Evolutionary conservation across 2,113 vertebrate genomes (phyloP), one percentile per base, ranked within the genome.

Genomic region (Pseudopodoces humilis): DNA sequence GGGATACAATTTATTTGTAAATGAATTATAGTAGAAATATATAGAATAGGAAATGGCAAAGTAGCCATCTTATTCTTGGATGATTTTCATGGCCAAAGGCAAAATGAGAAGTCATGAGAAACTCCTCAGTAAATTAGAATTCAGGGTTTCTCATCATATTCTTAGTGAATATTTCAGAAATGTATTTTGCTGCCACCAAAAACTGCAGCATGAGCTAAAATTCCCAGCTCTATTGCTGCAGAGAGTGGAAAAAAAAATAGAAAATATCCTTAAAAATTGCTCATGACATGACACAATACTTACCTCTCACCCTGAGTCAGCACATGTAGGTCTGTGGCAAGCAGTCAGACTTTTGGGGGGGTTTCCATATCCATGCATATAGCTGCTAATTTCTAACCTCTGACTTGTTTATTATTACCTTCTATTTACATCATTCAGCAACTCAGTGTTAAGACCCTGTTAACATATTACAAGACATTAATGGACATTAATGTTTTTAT

Each of bases 381-480:
- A n/a, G 28, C 24, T 92, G 78, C 63, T 65, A 86, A 55, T 60
- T 95, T 75, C 70, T 85, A 95, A 92, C 59, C 53, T 90, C 84
- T 88, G 70, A 59, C 71, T 97, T 97, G 47, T 71, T 96, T 91
- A 95, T 96, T 96, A 96, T 88, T 93, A 65, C 71, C 63, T 79
- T 53, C n/a, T 89, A 79, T 85, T 97, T 92, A 71, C 16, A 80
- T 67, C 62, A 75, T 80, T 94, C 71, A 88, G 47, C 23, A 60
- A 14, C 21, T 90, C 37, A 9, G 13, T 71, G 27, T 72, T 91
- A 95, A 86, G 82, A 95, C 52, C 21, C 41, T 94, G 33, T 79
- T 96, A 95, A 81, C 64, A 75, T 89, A 86, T 95, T 92, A 87
- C 88, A 96, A 53, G 65, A 80, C 62, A 96, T 94, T 95, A 97